Evolutionary conservation across 2,113 vertebrate genomes (phyloP).

Genomic region (Sceloporus undulatus): DNA sequence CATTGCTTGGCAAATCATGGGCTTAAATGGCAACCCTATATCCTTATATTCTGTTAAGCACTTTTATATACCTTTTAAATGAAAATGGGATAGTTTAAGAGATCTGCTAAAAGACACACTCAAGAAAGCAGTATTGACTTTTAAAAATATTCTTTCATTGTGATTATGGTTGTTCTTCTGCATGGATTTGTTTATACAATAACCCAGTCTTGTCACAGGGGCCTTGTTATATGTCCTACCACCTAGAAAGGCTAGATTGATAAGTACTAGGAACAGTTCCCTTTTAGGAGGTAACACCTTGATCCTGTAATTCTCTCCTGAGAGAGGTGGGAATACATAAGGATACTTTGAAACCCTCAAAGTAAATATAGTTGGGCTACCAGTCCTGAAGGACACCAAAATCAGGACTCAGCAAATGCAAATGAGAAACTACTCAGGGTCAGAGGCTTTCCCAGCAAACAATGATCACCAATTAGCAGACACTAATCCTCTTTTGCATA

Average conservation of each 20-base stretch:
- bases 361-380: too few relatives aligned
- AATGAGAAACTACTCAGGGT: too few relatives aligned
- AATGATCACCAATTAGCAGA: too few relatives aligned
- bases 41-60: not conserved
- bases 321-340: not conserved
- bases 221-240: not conserved
- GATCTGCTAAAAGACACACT: conserved; percentile 44
- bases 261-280: not conserved
- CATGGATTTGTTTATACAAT: not conserved
- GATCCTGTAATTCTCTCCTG: not conserved
- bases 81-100: conserved; percentile 53
- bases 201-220: not conserved
- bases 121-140: conserved; percentile 28
- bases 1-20: not conserved
- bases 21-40: not conserved
- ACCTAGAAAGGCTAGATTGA: not conserved
- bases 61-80: not conserved
- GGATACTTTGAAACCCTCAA: too few relatives aligned
- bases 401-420: too few relatives aligned
- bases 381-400: too few relatives aligned
- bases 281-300: not conserved
- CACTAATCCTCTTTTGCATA: too few relatives aligned
- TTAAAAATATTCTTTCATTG: not conserved
- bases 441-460: too few relatives aligned
- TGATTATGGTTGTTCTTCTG: not conserved